Evolutionary conservation across 2,113 vertebrate genomes (phyloP).

Genomic region (Ophthalmolycus amberensis): DNA sequence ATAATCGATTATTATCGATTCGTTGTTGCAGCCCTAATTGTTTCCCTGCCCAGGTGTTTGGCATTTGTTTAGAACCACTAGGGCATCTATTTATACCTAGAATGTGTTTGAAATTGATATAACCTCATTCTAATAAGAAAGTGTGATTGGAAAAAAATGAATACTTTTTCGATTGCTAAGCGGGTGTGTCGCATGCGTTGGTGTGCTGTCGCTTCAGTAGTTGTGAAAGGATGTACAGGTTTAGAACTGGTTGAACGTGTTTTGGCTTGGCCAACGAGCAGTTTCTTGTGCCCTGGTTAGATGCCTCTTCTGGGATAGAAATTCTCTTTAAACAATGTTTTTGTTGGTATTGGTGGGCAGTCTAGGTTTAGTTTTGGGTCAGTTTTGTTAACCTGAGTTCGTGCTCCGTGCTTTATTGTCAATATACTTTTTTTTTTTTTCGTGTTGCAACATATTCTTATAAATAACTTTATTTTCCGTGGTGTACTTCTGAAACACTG

Average conservation of each 20-base stretch:
- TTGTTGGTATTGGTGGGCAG: background rate
- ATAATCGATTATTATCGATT: too few species aligned
- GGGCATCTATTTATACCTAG: background rate
- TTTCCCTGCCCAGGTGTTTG: background rate
- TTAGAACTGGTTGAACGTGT: constrained; percentile 41
- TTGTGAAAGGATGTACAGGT: background rate
- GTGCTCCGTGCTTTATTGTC: background rate
- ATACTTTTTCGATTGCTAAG: background rate
- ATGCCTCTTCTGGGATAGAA: background rate
- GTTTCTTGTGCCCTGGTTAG: background rate
- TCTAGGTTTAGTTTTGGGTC: background rate
- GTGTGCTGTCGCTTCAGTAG: background rate
- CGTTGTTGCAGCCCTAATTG: background rate
- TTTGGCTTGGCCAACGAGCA: background rate
- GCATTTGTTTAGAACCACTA: background rate
- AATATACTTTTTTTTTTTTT: too few species aligned
- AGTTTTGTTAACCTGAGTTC: background rate
- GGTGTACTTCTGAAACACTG: background rate
- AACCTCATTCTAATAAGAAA: background rate
- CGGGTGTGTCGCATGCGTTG: constrained; percentile 2
- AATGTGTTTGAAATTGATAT: background rate
- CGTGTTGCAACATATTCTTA: background rate
- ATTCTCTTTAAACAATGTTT: background rate
- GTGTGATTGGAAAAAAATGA: background rate
- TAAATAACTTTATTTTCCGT: background rate